Evolutionary conservation across 2,113 vertebrate genomes (phyloP).

Genomic region (Pundamilia nyererei): DNA sequence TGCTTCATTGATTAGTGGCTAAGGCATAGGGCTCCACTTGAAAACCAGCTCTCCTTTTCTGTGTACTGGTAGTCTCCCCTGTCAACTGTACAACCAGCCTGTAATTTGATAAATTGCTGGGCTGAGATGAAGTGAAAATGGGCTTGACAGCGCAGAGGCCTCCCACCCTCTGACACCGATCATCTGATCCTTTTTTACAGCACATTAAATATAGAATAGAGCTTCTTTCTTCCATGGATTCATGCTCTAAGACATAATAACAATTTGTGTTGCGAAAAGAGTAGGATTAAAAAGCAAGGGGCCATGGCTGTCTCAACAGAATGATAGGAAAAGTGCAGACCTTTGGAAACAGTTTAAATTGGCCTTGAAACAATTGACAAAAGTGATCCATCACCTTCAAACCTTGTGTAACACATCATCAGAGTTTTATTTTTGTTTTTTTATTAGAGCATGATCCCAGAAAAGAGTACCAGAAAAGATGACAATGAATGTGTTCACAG

Average conservation of each 20-base stretch:
- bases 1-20: constrained; percentile 25
- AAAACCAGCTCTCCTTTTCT: constrained; percentile 16
- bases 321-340: neutral
- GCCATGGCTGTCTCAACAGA: neutral
- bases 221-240: constrained; percentile 14
- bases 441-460: neutral
- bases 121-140: constrained; percentile 51
- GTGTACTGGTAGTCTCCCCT: constrained; percentile 32
- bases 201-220: constrained; percentile 52
- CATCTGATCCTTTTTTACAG: constrained; percentile 38
- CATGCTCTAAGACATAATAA: constrained; percentile 12
- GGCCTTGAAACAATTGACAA: neutral
- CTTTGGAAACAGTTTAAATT: neutral
- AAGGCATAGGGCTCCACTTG: neutral
- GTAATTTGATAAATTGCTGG: constrained; percentile 59
- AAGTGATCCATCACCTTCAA: neutral
- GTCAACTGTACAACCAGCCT: constrained; percentile 42
- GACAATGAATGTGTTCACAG: neutral
- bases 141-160: constrained; percentile 33
- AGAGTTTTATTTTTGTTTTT: neutral
- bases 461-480: neutral
- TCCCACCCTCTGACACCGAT: constrained; percentile 43
- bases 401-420: neutral
- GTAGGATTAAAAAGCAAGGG: neutral
- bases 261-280: constrained; percentile 26